Base-by-base conservation (phyloP, 2,888 invertebrate species). In the Andrena bucephala region DNA sequence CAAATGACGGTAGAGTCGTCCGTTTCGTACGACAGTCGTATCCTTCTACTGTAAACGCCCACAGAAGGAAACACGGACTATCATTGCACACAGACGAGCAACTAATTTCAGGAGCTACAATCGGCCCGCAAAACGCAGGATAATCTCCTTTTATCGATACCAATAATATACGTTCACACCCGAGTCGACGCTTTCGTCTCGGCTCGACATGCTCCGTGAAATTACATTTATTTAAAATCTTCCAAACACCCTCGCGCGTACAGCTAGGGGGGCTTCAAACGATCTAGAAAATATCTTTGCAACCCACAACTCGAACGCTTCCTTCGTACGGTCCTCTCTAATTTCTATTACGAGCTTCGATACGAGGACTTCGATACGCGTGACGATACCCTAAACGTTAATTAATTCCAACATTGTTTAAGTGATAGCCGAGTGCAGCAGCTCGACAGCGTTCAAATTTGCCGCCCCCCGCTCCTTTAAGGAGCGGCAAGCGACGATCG, bases 341-440 rank as follows among this genome's bases (percentile, higher is more conserved):
- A 54, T 68, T 24, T 54, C 16, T n/a, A 50, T 13, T 27, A 70
- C n/a, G 42, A n/a, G 54, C 59, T 33, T 6, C 10, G n/a, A 36
- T 10, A 59, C 29, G 42, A 62, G 29, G 48, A 66, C 10, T 62
- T 36, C 36, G 50, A 31, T 66, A 52, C 63, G 36, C 59, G 73
- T 29, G 60, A 65, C 36, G 27, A 52, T 42, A 57, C 2, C 33
- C 13, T 59, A 65, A 78, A 54, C 63, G 24, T 59, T 63, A 59
- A 62, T 65, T 50, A 33, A 70, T 67, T 70, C 31, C 36, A 75
- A 71, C 62, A 10, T 60, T 72, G 24, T 72, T 65, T n/a, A 24
- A 72, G 27, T 36, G 76, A 81, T 69, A 76, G 65, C 54, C 72
- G 68, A 68, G 81, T 66, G 72, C 60, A 69, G 52, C 62, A 63